A percentile compares a stretch with the other conserved stretches of the same genome.
These are phyloP conservation scores for Netelia fuscicornis DNA, from an alignment of 2,888 invertebrate species.

Conservation along the genomic window DNA sequence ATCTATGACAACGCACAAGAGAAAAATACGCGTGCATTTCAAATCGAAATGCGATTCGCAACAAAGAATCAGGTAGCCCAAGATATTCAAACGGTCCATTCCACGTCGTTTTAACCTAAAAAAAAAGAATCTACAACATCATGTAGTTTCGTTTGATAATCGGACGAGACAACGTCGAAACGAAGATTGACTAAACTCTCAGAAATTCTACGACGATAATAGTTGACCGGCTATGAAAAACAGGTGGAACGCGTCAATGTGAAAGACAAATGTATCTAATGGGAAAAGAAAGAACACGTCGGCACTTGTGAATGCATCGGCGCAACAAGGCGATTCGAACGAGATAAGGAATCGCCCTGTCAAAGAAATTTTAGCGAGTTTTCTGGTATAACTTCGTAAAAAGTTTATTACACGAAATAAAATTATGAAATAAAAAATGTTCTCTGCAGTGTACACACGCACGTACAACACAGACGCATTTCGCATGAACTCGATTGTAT, in stretches of 20 bases:
- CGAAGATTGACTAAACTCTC: neutral
- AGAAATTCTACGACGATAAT: neutral
- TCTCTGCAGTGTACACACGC: constrained; percentile 1
- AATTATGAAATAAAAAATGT: constrained; percentile 13
- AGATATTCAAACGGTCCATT: neutral
- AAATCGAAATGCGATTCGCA: neutral
- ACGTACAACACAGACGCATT: constrained; percentile 21
- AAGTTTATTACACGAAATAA: constrained; percentile 13
- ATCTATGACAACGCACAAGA: neutral
- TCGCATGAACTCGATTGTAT: constrained; percentile 43
- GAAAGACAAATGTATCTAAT: neutral
- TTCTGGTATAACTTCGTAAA: constrained; percentile 4
- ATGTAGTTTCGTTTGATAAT: neutral
- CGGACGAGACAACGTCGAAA: neutral
- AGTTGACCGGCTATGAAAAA: neutral
- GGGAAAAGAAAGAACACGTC: neutral
- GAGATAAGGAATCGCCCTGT: neutral
- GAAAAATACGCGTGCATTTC: neutral
- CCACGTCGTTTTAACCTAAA: neutral
- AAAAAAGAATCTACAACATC: neutral
- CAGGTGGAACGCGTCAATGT: neutral
- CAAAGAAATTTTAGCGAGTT: neutral
- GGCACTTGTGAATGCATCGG: neutral
- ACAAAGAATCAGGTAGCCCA: neutral
- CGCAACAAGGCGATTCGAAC: neutral